Evolutionary conservation across 2,113 vertebrate species (phyloP).

Genomic region (Prolemur simus): DNA sequence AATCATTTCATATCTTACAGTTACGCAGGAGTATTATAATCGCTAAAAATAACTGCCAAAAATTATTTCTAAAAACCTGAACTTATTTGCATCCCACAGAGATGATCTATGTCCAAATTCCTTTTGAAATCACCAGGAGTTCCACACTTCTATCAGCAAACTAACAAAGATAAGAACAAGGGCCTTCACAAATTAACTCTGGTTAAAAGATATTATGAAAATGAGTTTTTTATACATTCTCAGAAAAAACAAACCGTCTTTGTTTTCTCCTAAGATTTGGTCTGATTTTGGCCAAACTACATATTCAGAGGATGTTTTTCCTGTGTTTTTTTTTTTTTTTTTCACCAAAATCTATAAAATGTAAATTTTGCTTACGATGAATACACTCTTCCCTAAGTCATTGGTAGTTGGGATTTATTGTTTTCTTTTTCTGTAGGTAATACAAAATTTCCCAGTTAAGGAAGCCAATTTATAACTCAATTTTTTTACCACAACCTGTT

Average conservation of each 20-base stretch:
- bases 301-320: neutral
- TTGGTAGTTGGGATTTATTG: neutral
- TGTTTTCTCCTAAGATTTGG: neutral
- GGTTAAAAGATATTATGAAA: neutral
- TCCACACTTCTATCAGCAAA: neutral
- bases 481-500: neutral
- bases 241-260: neutral
- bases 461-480: neutral
- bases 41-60: conserved; percentile 27
- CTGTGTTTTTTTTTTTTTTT: too few species aligned
- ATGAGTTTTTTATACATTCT: neutral
- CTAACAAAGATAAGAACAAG: neutral
- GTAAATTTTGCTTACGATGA: neutral
- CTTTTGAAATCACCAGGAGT: conserved; percentile 7
- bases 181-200: neutral
- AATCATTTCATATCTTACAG: neutral
- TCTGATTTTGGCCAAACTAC: neutral
- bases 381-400: neutral
- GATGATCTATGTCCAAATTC: neutral
- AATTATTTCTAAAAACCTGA: conserved; percentile 12
- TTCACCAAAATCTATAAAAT: neutral
- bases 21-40: neutral
- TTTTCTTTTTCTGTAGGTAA: neutral
- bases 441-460: neutral
- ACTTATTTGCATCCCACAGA: conserved; percentile 45